Evolutionary conservation across 2,797 vertebrate genomes (phyloP).

Genomic region (Mus caroli): DNA sequence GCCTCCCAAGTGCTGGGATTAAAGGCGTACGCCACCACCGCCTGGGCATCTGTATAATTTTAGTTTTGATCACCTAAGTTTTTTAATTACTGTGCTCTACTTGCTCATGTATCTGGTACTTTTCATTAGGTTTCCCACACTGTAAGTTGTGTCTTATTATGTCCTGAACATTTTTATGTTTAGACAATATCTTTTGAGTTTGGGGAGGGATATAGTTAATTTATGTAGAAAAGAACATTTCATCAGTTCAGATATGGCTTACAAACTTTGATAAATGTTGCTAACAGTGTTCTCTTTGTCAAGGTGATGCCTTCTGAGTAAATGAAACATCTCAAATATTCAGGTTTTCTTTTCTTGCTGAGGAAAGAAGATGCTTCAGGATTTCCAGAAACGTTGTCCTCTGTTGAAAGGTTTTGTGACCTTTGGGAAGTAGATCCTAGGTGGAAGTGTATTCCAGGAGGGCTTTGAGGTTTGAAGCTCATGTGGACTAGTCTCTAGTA

Average conservation of each 20-base stretch:
- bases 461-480: background rate
- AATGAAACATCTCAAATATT: background rate
- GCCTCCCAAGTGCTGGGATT: no score
- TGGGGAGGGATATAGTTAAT: background rate
- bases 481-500: background rate
- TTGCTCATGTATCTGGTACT: background rate
- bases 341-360: background rate
- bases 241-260: background rate
- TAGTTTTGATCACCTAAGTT: slow-evolving; percentile 17
- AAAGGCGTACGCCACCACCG: no score
- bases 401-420: background rate
- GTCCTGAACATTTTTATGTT: slow-evolving; percentile 48
- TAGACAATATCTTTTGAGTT: slow-evolving; percentile 28
- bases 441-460: background rate
- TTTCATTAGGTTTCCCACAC: slow-evolving; percentile 16
- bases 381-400: background rate
- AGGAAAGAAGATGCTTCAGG: background rate
- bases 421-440: background rate
- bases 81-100: background rate
- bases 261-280: background rate
- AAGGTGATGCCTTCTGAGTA: background rate
- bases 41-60: background rate
- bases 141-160: slow-evolving; percentile 24
- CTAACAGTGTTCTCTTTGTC: background rate
- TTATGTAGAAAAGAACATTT: background rate